Evolutionary conservation across 2,888 invertebrate genomes (phyloP).

Genomic region (Chironomus riparius): DNA sequence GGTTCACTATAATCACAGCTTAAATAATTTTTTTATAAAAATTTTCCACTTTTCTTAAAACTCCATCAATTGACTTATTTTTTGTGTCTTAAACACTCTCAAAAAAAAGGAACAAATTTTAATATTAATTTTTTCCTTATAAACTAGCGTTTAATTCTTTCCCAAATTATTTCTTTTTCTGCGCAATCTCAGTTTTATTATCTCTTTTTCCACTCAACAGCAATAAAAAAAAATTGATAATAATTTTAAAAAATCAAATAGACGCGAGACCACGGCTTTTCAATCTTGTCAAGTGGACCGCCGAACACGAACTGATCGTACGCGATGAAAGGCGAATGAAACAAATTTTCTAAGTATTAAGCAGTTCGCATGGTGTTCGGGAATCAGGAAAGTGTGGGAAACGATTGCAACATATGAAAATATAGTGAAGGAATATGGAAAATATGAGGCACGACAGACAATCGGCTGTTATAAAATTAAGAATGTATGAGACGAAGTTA

Average conservation of each 20-base stretch:
- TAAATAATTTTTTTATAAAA: background rate
- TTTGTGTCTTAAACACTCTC: constrained; percentile 1
- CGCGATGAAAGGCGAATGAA: background rate
- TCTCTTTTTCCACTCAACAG: constrained; percentile 8
- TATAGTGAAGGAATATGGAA: constrained; percentile 7
- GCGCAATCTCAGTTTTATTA: constrained; percentile 19
- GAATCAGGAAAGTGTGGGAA: constrained; percentile 25
- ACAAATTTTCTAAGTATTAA: constrained; percentile 16
- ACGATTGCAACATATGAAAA: constrained; percentile 26
- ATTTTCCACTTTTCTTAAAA: background rate
- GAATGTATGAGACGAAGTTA: background rate
- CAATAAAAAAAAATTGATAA: background rate
- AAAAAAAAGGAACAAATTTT: background rate
- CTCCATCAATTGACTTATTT: background rate
- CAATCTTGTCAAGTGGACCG: constrained; percentile 25
- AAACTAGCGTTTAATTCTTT: constrained; percentile 26
- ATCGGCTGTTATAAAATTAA: constrained; percentile 11
- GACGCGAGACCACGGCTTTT: constrained; percentile 23
- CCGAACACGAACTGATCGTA: constrained; percentile 27
- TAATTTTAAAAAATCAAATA: background rate
- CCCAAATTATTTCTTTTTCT: background rate
- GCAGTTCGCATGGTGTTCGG: constrained; percentile 4
- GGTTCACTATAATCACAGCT: constrained; percentile 22
- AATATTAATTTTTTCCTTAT: background rate
- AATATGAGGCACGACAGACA: background rate